phyloP scores from a whole-genome alignment of 2,113 vertebrate species.

The Vimba vimba region DNA sequence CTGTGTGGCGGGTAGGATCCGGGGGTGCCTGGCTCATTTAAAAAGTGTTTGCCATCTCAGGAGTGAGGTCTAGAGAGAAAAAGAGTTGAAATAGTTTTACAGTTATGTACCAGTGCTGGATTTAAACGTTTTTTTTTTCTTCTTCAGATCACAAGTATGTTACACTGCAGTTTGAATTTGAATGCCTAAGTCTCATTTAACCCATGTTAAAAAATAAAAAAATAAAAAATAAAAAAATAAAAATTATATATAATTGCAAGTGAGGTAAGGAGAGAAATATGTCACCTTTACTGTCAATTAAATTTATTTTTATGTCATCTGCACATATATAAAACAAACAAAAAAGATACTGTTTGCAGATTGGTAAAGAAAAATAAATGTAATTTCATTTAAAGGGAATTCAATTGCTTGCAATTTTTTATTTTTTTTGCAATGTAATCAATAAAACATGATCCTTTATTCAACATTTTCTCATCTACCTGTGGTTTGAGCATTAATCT shows the following conservation, averaged over 20 bases:
- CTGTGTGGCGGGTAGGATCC: slow-evolving; percentile 45
- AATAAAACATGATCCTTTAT: neutral
- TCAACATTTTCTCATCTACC: neutral
- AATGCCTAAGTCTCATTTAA: neutral
- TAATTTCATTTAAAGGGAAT: too few relatives aligned
- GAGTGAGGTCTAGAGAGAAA: slow-evolving; percentile 35
- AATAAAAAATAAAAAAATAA: too few relatives aligned
- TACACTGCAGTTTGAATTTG: neutral
- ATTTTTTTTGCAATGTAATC: neutral
- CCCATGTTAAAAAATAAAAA: too few relatives aligned
- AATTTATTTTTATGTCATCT: too few relatives aligned
- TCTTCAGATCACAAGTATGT: neutral
- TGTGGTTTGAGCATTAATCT: neutral
- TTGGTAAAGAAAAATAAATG: too few relatives aligned
- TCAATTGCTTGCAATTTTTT: neutral
- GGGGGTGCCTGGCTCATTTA: slow-evolving; percentile 41
- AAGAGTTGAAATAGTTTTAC: slow-evolving; percentile 21
- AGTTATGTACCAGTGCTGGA: neutral
- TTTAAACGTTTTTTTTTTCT: neutral
- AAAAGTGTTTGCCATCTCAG: slow-evolving; percentile 47
- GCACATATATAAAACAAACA: too few relatives aligned
- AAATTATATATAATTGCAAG: too few relatives aligned
- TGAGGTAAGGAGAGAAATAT: too few relatives aligned
- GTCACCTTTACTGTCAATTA: too few relatives aligned
- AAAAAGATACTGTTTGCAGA: too few relatives aligned